Base-by-base conservation (phyloP, 1,140 invertebrate species). In the Apis florea region DNA sequence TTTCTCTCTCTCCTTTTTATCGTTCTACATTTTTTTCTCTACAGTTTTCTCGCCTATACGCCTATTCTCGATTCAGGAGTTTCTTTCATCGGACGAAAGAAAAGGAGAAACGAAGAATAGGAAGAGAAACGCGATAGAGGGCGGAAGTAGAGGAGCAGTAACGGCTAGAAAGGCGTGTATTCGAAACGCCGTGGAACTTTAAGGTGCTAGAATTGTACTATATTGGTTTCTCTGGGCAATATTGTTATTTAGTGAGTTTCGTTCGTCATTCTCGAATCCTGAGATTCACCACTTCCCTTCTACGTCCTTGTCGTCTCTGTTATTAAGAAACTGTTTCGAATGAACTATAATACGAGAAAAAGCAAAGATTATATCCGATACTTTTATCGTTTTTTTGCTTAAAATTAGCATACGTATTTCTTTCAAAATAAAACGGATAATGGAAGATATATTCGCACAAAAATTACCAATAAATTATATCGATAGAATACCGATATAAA, bases 141-240 rank as follows among this genome's bases (percentile, higher is more conserved):
- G 8, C 21, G 31, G 71, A 49, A 61, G n/a, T 59, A 26, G 21
- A 73, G 56, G 19, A 54, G 54, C 54, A 47, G 40, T 19, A 8
- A 49, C n/a, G 31, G n/a, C n/a, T n/a, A 47, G 15, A 21, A 61
- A 73, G 71, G 71, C 71, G 71, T 73, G 71, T 19, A 24, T 24
- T 51, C 64, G 64, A 31, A 31, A 19, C 64, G 40, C 5, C 12
- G 13, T n/a, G 47, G 24, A 71, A 71, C 26, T 70, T 24, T n/a
- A 0, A 56, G 17, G 24, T 13, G 53, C n/a, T 15, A 10, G 19
- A 9, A n/a, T 71, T 53, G 40, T 19, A 17, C 26, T 56, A 8
- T 40, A 54, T 53, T 21, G 53, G 69, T 40, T 71, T 56, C 19
- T 40, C 11, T 40, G 5, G 19, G 8, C 12, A 21, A 54, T 54